These are phyloP conservation scores for Sphaerophoria taeniata DNA, from an alignment of 2,888 invertebrate species.

Conservation along the genomic window DNA sequence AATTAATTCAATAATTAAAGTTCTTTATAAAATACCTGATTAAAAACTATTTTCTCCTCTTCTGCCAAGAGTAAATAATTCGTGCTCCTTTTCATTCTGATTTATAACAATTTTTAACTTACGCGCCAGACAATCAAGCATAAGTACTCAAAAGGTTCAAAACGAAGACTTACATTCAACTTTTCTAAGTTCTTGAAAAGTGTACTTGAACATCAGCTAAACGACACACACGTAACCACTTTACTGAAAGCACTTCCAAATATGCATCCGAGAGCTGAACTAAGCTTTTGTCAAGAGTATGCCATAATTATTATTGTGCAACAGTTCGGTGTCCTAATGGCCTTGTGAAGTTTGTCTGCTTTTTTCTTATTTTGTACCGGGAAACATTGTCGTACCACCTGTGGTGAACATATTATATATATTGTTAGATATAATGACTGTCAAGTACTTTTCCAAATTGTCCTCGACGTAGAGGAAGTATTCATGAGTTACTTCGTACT, in stretches of 20 bases:
- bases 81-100: too few species aligned
- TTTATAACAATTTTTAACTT: neutral
- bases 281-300: conserved; percentile 57
- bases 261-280: conserved; percentile 61
- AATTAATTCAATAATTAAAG: too few species aligned
- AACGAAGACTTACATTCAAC: conserved; percentile 34
- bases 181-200: conserved; percentile 39
- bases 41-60: too few species aligned
- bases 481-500: conserved; percentile 8
- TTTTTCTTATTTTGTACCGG: conserved; percentile 48
- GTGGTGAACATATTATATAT: conserved; percentile 67
- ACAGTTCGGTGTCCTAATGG: conserved; percentile 60
- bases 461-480: conserved; percentile 55
- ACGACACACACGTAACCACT: conserved; percentile 41
- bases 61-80: too few species aligned
- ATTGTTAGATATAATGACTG: conserved; percentile 62
- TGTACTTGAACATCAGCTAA: conserved; percentile 43
- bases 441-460: conserved; percentile 64
- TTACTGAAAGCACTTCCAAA: conserved; percentile 34
- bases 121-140: neutral
- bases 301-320: conserved; percentile 60
- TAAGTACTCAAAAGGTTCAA: conserved; percentile 25
- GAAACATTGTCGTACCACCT: conserved; percentile 66
- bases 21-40: too few species aligned
- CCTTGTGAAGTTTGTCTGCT: conserved; percentile 55